Conservation (phyloP, 2,888 invertebrate genomes). For the Ditylenchus weischeri region DNA sequence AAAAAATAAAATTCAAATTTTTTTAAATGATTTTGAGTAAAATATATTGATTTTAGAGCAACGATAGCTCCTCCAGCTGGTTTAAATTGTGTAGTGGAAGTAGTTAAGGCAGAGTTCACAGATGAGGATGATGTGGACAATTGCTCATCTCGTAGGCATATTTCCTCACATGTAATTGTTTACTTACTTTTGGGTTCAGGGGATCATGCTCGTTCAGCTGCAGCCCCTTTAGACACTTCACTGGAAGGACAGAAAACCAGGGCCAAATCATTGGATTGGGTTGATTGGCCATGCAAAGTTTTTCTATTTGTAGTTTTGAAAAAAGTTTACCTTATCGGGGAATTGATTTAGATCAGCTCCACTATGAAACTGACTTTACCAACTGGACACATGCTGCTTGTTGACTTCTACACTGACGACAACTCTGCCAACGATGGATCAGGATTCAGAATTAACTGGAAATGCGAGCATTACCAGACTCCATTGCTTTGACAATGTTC, state of each 20-base stretch:
- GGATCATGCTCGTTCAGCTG: constrained; percentile 23
- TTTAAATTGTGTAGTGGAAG: constrained; percentile 33
- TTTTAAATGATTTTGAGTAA: no score
- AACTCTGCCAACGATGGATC: constrained; percentile 41
- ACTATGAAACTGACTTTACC: constrained; percentile 1
- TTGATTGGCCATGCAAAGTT: constrained; percentile 26
- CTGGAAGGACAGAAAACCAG: background rate
- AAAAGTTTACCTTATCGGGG: background rate
- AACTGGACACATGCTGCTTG: constrained; percentile 10
- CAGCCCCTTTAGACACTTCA: constrained; percentile 10
- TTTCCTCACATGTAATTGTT: background rate
- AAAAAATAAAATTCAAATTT: no score
- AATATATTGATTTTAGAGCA: constrained; percentile 27
- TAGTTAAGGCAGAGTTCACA: constrained; percentile 32
- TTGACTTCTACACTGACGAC: constrained; percentile 41
- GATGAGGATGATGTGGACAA: background rate
- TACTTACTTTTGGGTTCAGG: constrained; percentile 9
- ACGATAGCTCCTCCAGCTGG: constrained; percentile 39
- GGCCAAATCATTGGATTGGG: constrained; percentile 20
- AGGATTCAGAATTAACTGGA: constrained; percentile 46
- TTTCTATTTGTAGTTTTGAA: background rate
- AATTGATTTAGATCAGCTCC: background rate
- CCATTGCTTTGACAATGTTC: constrained; percentile 16
- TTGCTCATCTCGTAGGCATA: background rate
- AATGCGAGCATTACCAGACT: constrained; percentile 36